These are phyloP conservation scores for Phymatocera aterrima DNA, from an alignment of 2,888 invertebrate species.

Conservation along the genomic window DNA sequence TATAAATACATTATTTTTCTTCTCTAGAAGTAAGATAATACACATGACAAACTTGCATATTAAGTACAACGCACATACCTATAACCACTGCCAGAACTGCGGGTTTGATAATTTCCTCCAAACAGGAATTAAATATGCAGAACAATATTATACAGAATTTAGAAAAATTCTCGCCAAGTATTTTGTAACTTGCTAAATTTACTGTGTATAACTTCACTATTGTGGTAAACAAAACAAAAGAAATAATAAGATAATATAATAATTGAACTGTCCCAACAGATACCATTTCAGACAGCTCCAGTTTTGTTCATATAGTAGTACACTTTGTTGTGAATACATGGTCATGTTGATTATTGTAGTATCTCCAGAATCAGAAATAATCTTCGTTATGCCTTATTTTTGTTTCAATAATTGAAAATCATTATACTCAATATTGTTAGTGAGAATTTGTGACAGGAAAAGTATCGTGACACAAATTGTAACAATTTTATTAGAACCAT, in stretches of 20 bases:
- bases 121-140: neutral
- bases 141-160: neutral
- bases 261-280: neutral
- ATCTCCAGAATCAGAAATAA: too few species aligned
- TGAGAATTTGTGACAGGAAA: too few species aligned
- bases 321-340: neutral
- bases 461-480: too few species aligned
- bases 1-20: neutral
- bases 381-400: too few species aligned
- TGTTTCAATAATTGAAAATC: too few species aligned
- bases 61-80: neutral
- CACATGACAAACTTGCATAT: neutral
- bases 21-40: neutral
- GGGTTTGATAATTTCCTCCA: neutral
- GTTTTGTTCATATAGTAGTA: neutral
- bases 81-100: constrained; percentile 26
- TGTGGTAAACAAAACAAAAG: neutral
- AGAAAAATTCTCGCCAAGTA: neutral
- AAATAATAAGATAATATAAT: neutral
- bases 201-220: constrained; percentile 10
- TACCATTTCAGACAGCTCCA: neutral
- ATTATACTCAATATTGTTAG: too few species aligned
- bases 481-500: neutral
- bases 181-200: constrained; percentile 2
- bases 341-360: neutral